Conservation (phyloP, 2,797 vertebrate genomes). For the Alexandromys oeconomus region DNA sequence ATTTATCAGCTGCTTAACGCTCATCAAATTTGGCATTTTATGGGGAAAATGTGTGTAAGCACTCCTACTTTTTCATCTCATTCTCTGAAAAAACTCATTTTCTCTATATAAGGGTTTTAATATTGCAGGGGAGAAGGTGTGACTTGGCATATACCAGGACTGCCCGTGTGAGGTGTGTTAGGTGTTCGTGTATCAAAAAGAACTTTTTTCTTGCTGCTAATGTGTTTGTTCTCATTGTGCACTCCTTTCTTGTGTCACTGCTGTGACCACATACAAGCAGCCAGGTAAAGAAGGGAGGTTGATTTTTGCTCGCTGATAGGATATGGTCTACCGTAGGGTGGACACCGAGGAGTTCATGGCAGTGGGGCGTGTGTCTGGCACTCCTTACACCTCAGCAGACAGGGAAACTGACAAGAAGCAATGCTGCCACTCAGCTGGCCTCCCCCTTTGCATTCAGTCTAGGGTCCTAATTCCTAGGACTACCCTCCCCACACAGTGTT, state of each 20-base stretch:
- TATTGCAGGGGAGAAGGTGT: neutral
- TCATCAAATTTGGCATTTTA: constrained; percentile 83
- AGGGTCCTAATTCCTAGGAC: neutral
- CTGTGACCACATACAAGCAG: neutral
- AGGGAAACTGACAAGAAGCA: neutral
- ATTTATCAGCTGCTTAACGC: constrained; percentile 83
- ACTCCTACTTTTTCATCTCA: constrained; percentile 50
- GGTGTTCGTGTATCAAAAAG: neutral
- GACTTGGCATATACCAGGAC: accelerated
- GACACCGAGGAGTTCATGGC: no score
- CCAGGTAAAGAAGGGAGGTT: neutral
- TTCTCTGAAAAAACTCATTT: neutral
- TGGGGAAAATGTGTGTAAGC: constrained; percentile 53
- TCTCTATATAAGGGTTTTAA: neutral
- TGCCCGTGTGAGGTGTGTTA: accelerated
- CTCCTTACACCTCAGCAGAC: neutral
- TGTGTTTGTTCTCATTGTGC: neutral
- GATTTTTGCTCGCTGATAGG: neutral
- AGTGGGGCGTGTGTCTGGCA: no score
- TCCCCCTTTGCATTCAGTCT: neutral
- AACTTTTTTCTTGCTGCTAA: neutral
- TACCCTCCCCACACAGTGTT: no score
- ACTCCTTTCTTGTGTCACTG: neutral
- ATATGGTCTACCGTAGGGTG: accelerated
- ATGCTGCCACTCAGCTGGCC: neutral